Evolutionary conservation across 2,113 vertebrate species (phyloP).

Genomic region (Pantherophis guttatus): DNA sequence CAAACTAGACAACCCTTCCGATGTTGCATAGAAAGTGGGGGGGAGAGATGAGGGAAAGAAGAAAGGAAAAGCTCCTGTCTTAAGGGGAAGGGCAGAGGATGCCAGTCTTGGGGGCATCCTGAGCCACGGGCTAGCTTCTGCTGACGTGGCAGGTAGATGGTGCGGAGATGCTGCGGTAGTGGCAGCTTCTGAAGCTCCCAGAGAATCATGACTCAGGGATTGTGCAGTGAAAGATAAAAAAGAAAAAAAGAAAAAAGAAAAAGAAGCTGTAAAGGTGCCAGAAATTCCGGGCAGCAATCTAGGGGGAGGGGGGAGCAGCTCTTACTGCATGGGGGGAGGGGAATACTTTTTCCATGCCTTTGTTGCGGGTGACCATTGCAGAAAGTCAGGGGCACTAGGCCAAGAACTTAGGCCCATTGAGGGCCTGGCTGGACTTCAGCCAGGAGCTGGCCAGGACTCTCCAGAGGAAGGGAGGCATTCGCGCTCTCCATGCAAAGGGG

Average conservation of each 20-base stretch:
- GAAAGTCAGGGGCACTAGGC: background rate
- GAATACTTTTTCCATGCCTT: background rate
- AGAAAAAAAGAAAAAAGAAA: background rate
- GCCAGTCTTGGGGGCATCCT: background rate
- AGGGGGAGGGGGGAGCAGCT: background rate
- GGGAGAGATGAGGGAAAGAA: background rate
- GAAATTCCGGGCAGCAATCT: background rate
- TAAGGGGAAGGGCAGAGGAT: background rate
- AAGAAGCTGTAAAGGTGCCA: conserved; percentile 17
- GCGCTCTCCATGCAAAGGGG: background rate
- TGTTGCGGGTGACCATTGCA: background rate
- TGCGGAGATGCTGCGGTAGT: background rate
- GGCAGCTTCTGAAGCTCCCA: background rate
- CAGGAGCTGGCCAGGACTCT: background rate
- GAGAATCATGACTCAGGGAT: background rate
- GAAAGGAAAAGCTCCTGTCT: background rate
- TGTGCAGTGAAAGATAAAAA: background rate
- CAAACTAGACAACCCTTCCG: background rate
- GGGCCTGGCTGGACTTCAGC: too few species aligned
- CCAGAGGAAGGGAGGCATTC: background rate
- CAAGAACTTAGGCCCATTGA: background rate
- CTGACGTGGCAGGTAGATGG: background rate
- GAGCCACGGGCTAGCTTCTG: background rate
- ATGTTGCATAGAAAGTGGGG: background rate
- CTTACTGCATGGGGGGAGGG: background rate